Percentiles rank a stretch among this genome's conserved stretches.
Conservation (phyloP, 2,113 vertebrate genomes). For the Ailurus styani region DNA sequence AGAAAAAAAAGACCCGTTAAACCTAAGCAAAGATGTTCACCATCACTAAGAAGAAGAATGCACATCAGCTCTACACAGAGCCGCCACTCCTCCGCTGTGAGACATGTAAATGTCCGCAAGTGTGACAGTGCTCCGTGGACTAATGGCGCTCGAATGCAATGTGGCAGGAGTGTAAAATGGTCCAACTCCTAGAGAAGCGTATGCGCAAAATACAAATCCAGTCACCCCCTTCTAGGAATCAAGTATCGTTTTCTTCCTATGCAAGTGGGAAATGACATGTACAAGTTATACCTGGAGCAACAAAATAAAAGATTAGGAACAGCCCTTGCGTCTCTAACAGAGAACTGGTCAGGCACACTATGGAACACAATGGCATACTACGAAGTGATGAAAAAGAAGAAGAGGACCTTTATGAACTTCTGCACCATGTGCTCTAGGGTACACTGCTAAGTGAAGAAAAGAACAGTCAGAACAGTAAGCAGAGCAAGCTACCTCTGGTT, state of each 20-base stretch:
- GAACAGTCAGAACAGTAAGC: rapidly evolving
- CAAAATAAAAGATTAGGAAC: neutral
- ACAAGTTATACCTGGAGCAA: neutral
- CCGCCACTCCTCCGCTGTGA: neutral
- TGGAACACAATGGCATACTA: neutral
- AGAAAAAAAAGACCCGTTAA: neutral
- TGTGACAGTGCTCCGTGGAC: neutral
- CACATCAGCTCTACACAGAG: neutral
- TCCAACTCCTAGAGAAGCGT: neutral
- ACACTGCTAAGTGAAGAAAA: neutral
- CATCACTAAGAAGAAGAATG: neutral
- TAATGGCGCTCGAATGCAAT: neutral
- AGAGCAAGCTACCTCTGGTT: neutral
- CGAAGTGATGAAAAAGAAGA: neutral
- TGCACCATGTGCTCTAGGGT: neutral
- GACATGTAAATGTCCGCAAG: neutral
- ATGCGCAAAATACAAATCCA: neutral
- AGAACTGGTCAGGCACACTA: neutral
- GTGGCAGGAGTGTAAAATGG: neutral
- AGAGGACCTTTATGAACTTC: neutral
- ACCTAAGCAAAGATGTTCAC: neutral
- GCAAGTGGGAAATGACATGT: neutral
- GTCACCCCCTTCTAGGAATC: neutral
- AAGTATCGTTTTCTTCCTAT: neutral
- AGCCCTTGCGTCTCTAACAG: neutral